A percentile compares a stretch with the other conserved stretches of the same genome.
These are phyloP conservation scores for Nasonia vitripennis DNA, from an alignment of 1,140 invertebrate species.

Conservation along the genomic window DNA sequence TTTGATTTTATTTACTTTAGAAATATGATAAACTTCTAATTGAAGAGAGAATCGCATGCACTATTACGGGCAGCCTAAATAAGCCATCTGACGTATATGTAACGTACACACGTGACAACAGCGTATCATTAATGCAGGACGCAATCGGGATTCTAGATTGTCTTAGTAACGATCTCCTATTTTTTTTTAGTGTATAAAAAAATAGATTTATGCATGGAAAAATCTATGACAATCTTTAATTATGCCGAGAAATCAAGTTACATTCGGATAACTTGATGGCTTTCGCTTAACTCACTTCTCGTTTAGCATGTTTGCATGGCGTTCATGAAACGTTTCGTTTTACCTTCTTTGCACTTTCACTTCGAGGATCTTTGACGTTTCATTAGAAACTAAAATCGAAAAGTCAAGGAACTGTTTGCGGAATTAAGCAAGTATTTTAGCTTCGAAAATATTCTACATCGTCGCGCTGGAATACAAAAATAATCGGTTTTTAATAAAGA, in stretches of 20 bases:
- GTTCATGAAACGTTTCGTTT: neutral
- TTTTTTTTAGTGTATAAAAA: slow-evolving; percentile 53
- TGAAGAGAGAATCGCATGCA: slow-evolving; percentile 16
- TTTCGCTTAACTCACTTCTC: slow-evolving; percentile 17
- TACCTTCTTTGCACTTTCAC: slow-evolving; percentile 34
- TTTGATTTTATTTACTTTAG: neutral
- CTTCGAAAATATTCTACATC: slow-evolving; percentile 42
- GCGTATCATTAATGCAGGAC: slow-evolving; percentile 65
- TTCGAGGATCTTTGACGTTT: slow-evolving; percentile 25
- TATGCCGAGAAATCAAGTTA: slow-evolving; percentile 57
- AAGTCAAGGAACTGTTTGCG: slow-evolving; percentile 35
- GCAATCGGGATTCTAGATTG: slow-evolving; percentile 68
- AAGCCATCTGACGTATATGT: neutral
- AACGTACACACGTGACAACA: slow-evolving; percentile 57
- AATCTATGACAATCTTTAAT: slow-evolving; percentile 38
- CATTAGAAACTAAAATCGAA: slow-evolving; percentile 38
- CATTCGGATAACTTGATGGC: slow-evolving; percentile 48
- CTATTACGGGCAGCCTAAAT: slow-evolving; percentile 17
- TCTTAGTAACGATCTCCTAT: slow-evolving; percentile 63
- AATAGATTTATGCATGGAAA: slow-evolving; percentile 47
- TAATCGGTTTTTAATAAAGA: slow-evolving; percentile 38
- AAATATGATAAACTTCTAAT: neutral
- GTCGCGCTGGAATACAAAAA: slow-evolving; percentile 42
- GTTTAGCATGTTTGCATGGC: slow-evolving; percentile 15
- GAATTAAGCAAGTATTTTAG: slow-evolving; percentile 45